Conservation (phyloP, 2,113 vertebrate species). For the Albula goreensis region DNA sequence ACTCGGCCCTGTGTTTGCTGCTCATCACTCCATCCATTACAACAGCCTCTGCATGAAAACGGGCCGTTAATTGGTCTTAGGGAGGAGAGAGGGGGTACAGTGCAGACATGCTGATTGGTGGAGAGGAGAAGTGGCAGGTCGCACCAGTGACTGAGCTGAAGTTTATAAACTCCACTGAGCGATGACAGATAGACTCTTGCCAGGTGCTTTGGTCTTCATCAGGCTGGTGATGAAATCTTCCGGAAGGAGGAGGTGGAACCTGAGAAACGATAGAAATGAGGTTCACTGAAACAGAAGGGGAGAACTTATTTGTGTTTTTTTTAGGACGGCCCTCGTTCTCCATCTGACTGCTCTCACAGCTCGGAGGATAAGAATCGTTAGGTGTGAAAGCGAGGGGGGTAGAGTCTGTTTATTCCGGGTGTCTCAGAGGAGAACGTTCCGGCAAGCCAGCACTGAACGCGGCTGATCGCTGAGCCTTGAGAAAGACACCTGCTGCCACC, state of each 20-base stretch:
- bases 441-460: not conserved
- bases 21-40: no score
- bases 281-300: not conserved
- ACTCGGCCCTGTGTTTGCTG: no score
- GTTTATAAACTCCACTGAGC: not conserved
- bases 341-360: not conserved
- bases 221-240: not conserved
- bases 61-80: no score
- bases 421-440: conserved; percentile 14
- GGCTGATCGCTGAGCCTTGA: conserved; percentile 27
- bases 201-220: not conserved
- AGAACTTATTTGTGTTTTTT: not conserved
- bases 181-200: not conserved
- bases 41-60: no score
- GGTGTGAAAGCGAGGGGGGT: conserved; percentile 12
- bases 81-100: no score
- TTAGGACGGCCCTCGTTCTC: not conserved
- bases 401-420: not conserved
- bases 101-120: no score
- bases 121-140: no score
- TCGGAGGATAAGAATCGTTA: conserved; percentile 6
- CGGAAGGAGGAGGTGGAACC: not conserved
- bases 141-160: no score
- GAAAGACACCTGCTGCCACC: conserved; percentile 25
- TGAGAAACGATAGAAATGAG: not conserved